Base-by-base conservation (phyloP, 2,888 invertebrate species). In the Zygothrica quintamaculata region DNA sequence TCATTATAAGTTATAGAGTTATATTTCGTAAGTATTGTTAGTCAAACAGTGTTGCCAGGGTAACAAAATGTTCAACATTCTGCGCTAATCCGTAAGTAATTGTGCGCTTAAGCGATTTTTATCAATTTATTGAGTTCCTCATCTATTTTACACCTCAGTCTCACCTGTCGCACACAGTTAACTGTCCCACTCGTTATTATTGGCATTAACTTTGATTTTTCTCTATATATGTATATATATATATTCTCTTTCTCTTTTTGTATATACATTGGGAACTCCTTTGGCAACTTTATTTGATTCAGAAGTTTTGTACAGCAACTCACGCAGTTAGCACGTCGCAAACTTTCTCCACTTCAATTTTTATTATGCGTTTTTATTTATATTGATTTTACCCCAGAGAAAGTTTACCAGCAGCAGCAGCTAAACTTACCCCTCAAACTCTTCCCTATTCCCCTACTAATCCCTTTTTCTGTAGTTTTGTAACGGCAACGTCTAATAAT, bases 291-390 rank as follows among this genome's bases (percentile, higher is more conserved):
- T 50, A 39, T 11, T 34, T 48, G 52, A 22, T 59, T 48, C 55
- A 22, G 58, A 70, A 74, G 59, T 58, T 73, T 29, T 29, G 3
- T 9, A 29, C 7, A 15, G 57, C 57, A 18, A 65, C 26, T 33
- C 9, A 79, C 62, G 58, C 75, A 84, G 79, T 85, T 79, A 78
- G 65, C 78, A 79, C 79, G 79, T 78, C 79, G 71, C 79, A 81
- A 81, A 79, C 61, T 80, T 78, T 52, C 62, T 37, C 46, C 50
- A 60, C 73, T 79, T 78, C 79, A 82, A 85, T 80, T 80, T 85
- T 85, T 80, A 80, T 79, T 82, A 79, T 79, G 80, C 80, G 67
- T 84, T 85, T 79, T 79, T 82, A 79, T 80, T 85, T 80, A 80
- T 85, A 79, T 79, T 68, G 84, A 74, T 84, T 81, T 74, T 55